Base-by-base conservation (phyloP, 2,888 invertebrate species). In the Coenonympha glycerion region DNA sequence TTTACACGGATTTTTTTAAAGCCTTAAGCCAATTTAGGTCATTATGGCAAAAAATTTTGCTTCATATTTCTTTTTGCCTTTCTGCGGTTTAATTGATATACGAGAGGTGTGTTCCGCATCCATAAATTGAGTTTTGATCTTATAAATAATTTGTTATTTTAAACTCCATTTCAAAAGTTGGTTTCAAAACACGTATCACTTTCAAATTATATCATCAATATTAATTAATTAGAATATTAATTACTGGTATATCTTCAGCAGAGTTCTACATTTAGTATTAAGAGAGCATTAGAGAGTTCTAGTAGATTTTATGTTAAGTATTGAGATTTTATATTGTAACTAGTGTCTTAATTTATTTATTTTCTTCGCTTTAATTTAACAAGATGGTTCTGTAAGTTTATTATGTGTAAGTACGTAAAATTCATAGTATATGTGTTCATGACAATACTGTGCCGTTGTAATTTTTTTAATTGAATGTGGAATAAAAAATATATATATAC, bases 291-390 rank as follows among this genome's bases (percentile, higher is more conserved):
- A n/a, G n/a, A 33, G 16, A 33, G 16, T 33, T 16, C 31, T 6
- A 11, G 6, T 21, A 36, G 5, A 42, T 30, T 18, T 30, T 22
- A 4, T 15, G 6, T 22, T 24, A 39, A 36, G 15, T 24, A 5
- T 11, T 30, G 26, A 26, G 13, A 18, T 33, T 44, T 22, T 6
- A 9, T 6, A n/a, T n/a, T n/a, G n/a, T n/a, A n/a, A n/a, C 15
- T 33, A 6, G 19, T 16, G 21, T 33, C 21, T 28, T 50, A 26
- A 46, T 45, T 50, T 33, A 50, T 50, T 50, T 45, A 41, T 40
- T 45, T 22, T 39, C 30, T 16, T 49, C 33, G 24, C 5, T 37
- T 24, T 33, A 11, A 18, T 34, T 16, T 36, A 28, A 37, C 15
- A 15, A 22, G 24, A 13, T n/a, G 3, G 13, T 39, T 39, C 8